Conservation (phyloP, 2,797 vertebrate genomes). For the Oreochromis mossambicus region DNA sequence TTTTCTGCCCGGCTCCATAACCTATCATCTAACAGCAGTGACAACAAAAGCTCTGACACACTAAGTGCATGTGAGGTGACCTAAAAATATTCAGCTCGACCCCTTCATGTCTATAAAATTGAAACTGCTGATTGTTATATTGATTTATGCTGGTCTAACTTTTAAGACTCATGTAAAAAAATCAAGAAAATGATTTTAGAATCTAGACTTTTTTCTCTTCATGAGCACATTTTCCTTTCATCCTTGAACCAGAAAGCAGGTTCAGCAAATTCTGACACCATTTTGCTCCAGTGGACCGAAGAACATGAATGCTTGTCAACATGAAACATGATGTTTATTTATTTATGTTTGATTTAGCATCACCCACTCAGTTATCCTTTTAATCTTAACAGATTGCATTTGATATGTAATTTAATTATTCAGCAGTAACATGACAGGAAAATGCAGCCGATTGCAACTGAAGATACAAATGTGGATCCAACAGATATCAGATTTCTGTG, state of each 20-base stretch:
- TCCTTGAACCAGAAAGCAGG: neutral
- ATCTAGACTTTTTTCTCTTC: neutral
- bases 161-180: neutral
- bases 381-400: neutral
- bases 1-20: neutral
- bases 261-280: neutral
- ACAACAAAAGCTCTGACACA: neutral
- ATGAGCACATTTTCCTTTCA: neutral
- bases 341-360: neutral
- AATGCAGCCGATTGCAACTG: neutral
- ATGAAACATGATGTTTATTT: neutral
- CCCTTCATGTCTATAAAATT: neutral
- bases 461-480: neutral
- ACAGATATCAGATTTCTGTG: neutral
- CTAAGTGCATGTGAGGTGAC: neutral
- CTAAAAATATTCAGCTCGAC: neutral
- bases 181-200: neutral
- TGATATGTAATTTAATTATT: neutral
- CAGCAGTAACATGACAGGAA: neutral
- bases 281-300: neutral
- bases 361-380: neutral
- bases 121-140: neutral
- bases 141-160: neutral
- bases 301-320: neutral
- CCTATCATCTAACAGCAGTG: neutral